phyloP scores from a whole-genome alignment of 2,113 vertebrate genomes.

The Oncorhynchus nerka region DNA sequence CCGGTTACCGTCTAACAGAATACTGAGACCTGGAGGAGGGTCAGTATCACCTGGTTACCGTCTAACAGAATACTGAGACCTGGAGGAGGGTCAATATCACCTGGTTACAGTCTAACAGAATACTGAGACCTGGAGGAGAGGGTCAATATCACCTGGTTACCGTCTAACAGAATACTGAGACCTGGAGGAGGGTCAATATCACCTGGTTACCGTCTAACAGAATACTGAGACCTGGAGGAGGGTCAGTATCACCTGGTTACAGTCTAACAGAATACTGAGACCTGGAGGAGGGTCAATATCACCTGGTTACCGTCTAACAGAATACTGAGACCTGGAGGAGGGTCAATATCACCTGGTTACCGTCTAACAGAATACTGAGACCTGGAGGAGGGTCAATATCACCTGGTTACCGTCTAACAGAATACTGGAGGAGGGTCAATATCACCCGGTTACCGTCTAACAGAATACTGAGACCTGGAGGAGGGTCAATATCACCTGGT shows the following conservation, averaged over 20 bases:
- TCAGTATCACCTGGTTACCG: slow-evolving; percentile 86
- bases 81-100: slow-evolving; percentile 73
- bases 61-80: slow-evolving; percentile 92
- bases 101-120: slow-evolving; percentile 91
- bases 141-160: slow-evolving; percentile 83
- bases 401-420: slow-evolving; percentile 95
- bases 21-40: slow-evolving; percentile 82
- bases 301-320: slow-evolving; percentile 94
- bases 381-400: slow-evolving; percentile 74
- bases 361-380: slow-evolving; percentile 91
- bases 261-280: slow-evolving; percentile 92
- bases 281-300: slow-evolving; percentile 74
- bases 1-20: slow-evolving; percentile 91
- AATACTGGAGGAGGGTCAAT: slow-evolving; percentile 62
- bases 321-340: slow-evolving; percentile 83
- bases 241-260: slow-evolving; percentile 83
- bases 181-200: slow-evolving; percentile 74
- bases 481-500: slow-evolving; percentile 77
- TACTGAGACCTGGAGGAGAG: slow-evolving; percentile 82
- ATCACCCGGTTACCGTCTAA: slow-evolving; percentile 94
- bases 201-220: slow-evolving; percentile 95
- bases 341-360: slow-evolving; percentile 83
- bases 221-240: slow-evolving; percentile 83
- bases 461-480: slow-evolving; percentile 87
- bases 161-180: slow-evolving; percentile 91